Base-by-base conservation (phyloP, 2,113 vertebrate species). In the Sinocyclocheilus maitianheensis region DNA sequence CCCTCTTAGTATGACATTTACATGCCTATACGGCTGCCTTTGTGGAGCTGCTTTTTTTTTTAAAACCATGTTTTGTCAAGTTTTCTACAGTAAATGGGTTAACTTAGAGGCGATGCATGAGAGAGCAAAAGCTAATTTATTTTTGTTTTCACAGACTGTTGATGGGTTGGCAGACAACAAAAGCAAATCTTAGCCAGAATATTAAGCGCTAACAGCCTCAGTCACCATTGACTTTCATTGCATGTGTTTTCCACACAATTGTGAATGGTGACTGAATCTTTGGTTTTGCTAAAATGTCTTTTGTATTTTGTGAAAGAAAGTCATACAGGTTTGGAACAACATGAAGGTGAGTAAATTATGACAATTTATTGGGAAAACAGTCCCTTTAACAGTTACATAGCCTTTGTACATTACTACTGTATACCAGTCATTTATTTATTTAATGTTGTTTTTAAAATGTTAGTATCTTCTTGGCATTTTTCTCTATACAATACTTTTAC, bases 161-260 rank as follows among this genome's bases (percentile, higher is more conserved):
- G 90, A 90, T 85, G 90, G 89, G 92, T 89, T 85, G 18, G 87
- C 89, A 91, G 92, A 90, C 92, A 92, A 34, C 30, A 34, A 34
- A 34, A 34, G 30, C 30, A 34, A 34, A 34, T 34, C 30, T 37
- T 37, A 37, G 37, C 37, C 37, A 37, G 37, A 37, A 37, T 37
- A 37, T 37, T 37, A 37, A 34, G 30, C 4, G 5, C 37, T 5
- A 4, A 37, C 37, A 37, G 37, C 37, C 37, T 37, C 37, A 37
- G 37, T 37, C 37, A 37, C 37, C 37, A 37, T 37, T 37, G 37
- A 37, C 37, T 37, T 37, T 37, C 4, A 37, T 37, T 37, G 37
- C 37, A 37, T 37, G 4, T 37, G 37, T 37, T 37, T 37, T 37
- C 37, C 37, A 37, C 37, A 5, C 37, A 37, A 5, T 37, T 37